These are phyloP conservation scores for Cyanoliseus patagonus DNA, from an alignment of 2,113 vertebrate genomes.

Conservation along the genomic window DNA sequence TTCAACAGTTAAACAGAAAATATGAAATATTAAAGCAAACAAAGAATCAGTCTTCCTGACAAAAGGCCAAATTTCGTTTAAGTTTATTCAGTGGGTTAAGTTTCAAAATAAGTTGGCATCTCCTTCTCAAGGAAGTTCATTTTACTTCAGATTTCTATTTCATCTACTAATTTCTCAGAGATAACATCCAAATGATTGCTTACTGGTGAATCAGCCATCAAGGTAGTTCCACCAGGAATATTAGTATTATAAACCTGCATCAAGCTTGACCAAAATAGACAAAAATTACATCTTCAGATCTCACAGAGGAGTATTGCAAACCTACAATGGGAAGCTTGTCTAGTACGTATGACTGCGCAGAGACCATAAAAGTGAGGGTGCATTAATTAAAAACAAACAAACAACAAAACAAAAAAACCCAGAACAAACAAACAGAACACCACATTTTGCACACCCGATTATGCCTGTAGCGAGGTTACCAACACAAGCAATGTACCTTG, in stretches of 20 bases:
- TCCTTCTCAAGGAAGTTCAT: neutral
- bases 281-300: neutral
- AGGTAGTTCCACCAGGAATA: neutral
- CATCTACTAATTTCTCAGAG: neutral
- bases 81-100: neutral
- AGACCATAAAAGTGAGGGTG: neutral
- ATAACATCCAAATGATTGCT: neutral
- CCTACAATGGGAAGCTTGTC: accelerated
- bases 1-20: neutral
- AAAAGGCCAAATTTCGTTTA: neutral
- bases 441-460: neutral
- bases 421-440: neutral
- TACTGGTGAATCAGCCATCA: neutral
- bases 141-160: neutral
- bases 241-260: neutral
- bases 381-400: accelerated
- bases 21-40: neutral
- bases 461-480: neutral
- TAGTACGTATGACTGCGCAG: neutral
- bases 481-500: neutral
- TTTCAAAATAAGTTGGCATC: neutral
- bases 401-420: neutral
- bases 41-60: neutral
- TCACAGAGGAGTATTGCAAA: neutral
- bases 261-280: neutral